These are phyloP conservation scores for Gavia stellata DNA, from an alignment of 2,113 vertebrate genomes.

Conservation along the genomic window DNA sequence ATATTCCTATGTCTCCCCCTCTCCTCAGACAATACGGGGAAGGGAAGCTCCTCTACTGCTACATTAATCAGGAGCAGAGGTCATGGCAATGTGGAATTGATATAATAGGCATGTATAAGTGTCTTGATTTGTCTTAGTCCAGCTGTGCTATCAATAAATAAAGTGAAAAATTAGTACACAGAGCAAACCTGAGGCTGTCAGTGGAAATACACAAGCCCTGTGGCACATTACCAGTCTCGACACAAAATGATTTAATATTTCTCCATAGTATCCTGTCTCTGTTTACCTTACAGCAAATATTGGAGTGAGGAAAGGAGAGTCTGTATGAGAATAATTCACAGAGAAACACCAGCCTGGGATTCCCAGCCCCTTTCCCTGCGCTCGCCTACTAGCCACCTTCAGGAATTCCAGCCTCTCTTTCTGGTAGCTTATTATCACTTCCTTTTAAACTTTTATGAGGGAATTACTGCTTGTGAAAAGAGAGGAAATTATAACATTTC, in stretches of 20 bases:
- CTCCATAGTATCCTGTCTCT: background rate
- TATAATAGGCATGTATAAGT: background rate
- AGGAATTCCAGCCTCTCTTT: background rate
- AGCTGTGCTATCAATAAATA: conserved; percentile 30
- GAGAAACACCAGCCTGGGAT: background rate
- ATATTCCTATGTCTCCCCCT: background rate
- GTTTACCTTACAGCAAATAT: background rate
- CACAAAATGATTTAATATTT: conserved; percentile 43
- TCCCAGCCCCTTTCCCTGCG: background rate
- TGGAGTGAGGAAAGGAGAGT: background rate
- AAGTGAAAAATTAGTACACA: conserved; percentile 1
- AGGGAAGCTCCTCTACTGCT: background rate
- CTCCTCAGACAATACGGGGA: background rate
- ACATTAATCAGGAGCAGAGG: background rate
- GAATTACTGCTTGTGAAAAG: background rate
- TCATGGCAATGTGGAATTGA: background rate
- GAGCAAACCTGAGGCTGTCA: background rate
- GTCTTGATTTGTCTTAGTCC: conserved; percentile 32
- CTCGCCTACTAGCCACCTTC: background rate
- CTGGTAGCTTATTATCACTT: background rate
- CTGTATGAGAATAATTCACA: background rate
- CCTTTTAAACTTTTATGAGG: background rate
- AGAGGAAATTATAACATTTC: background rate
- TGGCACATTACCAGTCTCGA: background rate
- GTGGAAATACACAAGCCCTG: background rate